Evolutionary conservation across 2,113 vertebrate genomes (phyloP).

Genomic region (Daphoenositta chrysoptera): DNA sequence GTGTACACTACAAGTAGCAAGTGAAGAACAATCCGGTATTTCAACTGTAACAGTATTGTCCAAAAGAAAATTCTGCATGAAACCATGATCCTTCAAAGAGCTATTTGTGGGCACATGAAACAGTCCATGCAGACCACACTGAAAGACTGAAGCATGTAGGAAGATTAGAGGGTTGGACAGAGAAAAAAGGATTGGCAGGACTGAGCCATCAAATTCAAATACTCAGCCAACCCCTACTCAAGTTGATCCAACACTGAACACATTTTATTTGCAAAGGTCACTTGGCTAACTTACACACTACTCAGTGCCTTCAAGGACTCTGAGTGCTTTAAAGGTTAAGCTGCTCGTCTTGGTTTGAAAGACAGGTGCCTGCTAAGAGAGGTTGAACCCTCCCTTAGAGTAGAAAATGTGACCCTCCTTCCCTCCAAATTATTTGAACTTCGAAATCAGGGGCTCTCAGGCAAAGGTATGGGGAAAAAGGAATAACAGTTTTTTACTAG

Average conservation of each 20-base stretch:
- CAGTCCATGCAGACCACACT: background rate
- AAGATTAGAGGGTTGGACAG: background rate
- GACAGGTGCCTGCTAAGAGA: no score
- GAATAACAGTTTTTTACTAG: no score
- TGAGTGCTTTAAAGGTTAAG: background rate
- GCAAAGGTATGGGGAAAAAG: no score
- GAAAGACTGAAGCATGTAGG: background rate
- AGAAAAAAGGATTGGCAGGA: background rate
- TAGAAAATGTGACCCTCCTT: no score
- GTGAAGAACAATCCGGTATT: background rate
- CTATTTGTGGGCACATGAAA: background rate
- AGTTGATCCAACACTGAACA: background rate
- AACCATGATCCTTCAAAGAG: background rate
- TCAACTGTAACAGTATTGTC: background rate
- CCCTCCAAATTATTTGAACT: no score
- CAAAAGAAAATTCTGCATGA: background rate
- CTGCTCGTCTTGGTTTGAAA: no score
- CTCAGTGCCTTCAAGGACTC: background rate
- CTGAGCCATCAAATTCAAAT: background rate
- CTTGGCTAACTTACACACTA: background rate
- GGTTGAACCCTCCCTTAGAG: no score
- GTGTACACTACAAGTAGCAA: slow-evolving; percentile 2
- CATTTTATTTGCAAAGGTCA: background rate
- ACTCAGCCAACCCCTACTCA: background rate
- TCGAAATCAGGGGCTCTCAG: no score